Evolutionary conservation across 2,888 invertebrate genomes (phyloP), one percentile per base, ranked within the genome.

Genomic region (Rhamnusium bicolor): DNA sequence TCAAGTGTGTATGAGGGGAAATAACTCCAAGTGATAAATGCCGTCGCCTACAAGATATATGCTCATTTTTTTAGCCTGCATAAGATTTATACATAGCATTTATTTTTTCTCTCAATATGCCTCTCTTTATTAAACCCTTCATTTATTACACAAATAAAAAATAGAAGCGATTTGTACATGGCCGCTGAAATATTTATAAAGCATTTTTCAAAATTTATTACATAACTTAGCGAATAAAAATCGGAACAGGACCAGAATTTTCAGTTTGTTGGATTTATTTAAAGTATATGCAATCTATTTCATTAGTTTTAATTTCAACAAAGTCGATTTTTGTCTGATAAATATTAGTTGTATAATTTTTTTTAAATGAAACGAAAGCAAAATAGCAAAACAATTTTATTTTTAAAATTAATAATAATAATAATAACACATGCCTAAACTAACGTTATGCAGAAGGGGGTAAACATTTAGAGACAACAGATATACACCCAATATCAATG

Each of bases 11-110:
- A 21, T 3, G 18, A 62, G 47, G 46, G 62, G 19, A 46, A 14
- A 62, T 47, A 62, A 21, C 21, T n/a, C 46, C n/a, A 19, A 46
- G 1, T 62, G 32, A 62, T 62, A 21, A 62, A 62, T 62, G 47
- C 32, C 46, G 8, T 62, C 21, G 32, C n/a, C 2, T 40, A 40
- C 40, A 12, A 40, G n/a, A 40, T 40, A 12, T 40, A 0, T 40
- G 40, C n/a, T 12, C 62, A 62, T 62, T 62, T 62, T 49, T 53
- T 19, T 21, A 53, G 21, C 19, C n/a, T n/a, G 10, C 53, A 24
- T 21, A 21, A 24, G 53, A 53, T 53, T 53, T 53, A 53, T 24
- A n/a, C 21, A 53, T 12, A n/a, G 24, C 24, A 53, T 53, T 53
- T 21, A 12, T 53, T 53, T 40, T 4, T n/a, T 53, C 53, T 19